phyloP scores from a whole-genome alignment of 2,113 vertebrate species.

The Etheostoma cragini region DNA sequence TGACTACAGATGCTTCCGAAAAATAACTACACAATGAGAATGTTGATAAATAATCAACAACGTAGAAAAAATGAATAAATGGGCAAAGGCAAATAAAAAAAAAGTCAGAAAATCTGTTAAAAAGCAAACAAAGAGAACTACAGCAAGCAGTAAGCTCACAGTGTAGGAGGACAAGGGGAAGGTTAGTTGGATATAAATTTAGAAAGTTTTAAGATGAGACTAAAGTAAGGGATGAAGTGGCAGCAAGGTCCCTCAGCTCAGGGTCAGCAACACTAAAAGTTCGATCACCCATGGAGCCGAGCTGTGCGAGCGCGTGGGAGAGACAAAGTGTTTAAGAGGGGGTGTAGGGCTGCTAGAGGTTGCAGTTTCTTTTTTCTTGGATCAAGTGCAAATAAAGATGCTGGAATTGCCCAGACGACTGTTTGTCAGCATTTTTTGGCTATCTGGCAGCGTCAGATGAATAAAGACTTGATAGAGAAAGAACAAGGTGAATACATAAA shows the following conservation, averaged over 20 bases:
- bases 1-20: too few species aligned
- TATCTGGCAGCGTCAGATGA: slow-evolving; percentile 74
- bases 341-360: slow-evolving; percentile 35
- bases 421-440: slow-evolving; percentile 80
- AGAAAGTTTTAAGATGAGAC: slow-evolving; percentile 47
- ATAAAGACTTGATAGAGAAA: slow-evolving; percentile 70
- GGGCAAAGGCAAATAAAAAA: too few species aligned
- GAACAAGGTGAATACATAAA: slow-evolving; percentile 80
- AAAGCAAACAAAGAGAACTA: not conserved
- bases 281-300: slow-evolving; percentile 22
- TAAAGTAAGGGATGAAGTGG: slow-evolving; percentile 11
- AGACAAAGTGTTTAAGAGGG: slow-evolving; percentile 47
- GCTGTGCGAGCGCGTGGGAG: slow-evolving; percentile 19
- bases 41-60: too few species aligned
- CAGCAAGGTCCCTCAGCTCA: slow-evolving; percentile 23
- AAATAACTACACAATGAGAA: too few species aligned
- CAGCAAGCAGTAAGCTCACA: not conserved
- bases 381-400: slow-evolving; percentile 71
- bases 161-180: slow-evolving; percentile 33
- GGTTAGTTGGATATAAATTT: slow-evolving; percentile 6
- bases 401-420: slow-evolving; percentile 62
- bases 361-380: slow-evolving; percentile 40
- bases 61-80: too few species aligned
- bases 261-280: slow-evolving; percentile 23
- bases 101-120: not conserved